A percentile compares a stretch with the other conserved stretches of the same genome.
These are phyloP conservation scores for Salticus scenicus DNA, from an alignment of 2,888 invertebrate species.

Conservation along the genomic window DNA sequence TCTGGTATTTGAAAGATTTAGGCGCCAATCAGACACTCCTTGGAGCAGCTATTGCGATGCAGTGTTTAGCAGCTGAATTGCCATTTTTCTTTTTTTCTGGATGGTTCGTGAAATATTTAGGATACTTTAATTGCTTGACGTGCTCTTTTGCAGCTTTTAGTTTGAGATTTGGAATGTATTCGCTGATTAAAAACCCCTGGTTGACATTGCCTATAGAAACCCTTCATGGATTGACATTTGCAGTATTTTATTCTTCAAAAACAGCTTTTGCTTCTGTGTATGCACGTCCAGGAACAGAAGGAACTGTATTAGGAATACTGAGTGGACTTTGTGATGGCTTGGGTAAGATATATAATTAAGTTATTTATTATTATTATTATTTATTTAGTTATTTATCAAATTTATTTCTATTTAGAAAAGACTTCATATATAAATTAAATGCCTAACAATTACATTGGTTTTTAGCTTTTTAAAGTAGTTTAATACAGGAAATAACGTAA, in stretches of 20 bases:
- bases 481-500: too few relatives aligned
- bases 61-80: conserved; percentile 69
- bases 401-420: too few relatives aligned
- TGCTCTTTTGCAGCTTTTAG: conserved; percentile 87
- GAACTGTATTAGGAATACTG: conserved; percentile 91
- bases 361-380: too few relatives aligned
- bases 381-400: too few relatives aligned
- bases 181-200: conserved; percentile 86
- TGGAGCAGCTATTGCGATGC: conserved; percentile 64
- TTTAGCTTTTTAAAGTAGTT: too few relatives aligned
- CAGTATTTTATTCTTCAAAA: conserved; percentile 83
- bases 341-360: conserved; percentile 76
- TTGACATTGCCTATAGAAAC: conserved; percentile 88
- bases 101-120: conserved; percentile 84
- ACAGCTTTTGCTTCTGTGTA: conserved; percentile 43
- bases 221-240: conserved; percentile 90
- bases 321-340: conserved; percentile 92
- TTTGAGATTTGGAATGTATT: conserved; percentile 87
- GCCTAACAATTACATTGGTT: too few relatives aligned
- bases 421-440: too few relatives aligned
- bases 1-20: conserved; percentile 65
- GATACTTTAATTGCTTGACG: conserved; percentile 87
- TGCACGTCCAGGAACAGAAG: conserved; percentile 74
- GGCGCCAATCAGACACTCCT: conserved; percentile 59
- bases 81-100: conserved; percentile 77